Evolutionary conservation across 2,797 vertebrate genomes (phyloP).

Genomic region (Gadopsis marmoratus): DNA sequence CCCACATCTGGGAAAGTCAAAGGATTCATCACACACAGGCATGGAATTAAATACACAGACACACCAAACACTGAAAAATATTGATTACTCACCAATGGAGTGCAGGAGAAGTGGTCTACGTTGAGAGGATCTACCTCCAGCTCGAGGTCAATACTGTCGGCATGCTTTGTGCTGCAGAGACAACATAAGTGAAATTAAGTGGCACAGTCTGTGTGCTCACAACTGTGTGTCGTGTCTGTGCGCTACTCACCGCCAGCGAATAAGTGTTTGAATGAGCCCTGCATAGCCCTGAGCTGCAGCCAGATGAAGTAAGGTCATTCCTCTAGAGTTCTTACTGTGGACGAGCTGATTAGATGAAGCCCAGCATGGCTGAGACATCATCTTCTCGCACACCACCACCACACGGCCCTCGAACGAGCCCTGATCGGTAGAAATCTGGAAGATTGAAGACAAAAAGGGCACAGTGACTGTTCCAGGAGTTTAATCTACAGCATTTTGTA

Average conservation of each 20-base stretch:
- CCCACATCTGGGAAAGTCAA: slow-evolving; percentile 93
- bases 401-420: slow-evolving; percentile 97
- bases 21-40: slow-evolving; percentile 19
- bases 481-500: not conserved
- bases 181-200: slow-evolving; percentile 28
- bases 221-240: slow-evolving; percentile 10
- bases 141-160: slow-evolving; percentile 97
- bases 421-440: slow-evolving; percentile 84
- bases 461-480: not conserved
- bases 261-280: slow-evolving; percentile 98
- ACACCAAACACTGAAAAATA: not conserved
- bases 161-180: slow-evolving; percentile 92
- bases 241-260: slow-evolving; percentile 95
- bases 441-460: slow-evolving; percentile 7
- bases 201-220: not conserved
- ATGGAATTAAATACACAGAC: slow-evolving; percentile 16
- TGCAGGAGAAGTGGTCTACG: slow-evolving; percentile 99
- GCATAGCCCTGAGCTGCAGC: slow-evolving; percentile 96
- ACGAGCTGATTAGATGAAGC: slow-evolving; percentile 96
- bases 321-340: slow-evolving; percentile 97
- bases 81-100: slow-evolving; percentile 90
- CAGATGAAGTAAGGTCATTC: slow-evolving; percentile 96
- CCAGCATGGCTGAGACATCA: slow-evolving; percentile 99
- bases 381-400: slow-evolving; percentile 98
- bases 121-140: slow-evolving; percentile 98